Evolutionary conservation across 92 coral and sea anemone species (phyloP).

Genomic region (Micromussa lordhowensis): DNA sequence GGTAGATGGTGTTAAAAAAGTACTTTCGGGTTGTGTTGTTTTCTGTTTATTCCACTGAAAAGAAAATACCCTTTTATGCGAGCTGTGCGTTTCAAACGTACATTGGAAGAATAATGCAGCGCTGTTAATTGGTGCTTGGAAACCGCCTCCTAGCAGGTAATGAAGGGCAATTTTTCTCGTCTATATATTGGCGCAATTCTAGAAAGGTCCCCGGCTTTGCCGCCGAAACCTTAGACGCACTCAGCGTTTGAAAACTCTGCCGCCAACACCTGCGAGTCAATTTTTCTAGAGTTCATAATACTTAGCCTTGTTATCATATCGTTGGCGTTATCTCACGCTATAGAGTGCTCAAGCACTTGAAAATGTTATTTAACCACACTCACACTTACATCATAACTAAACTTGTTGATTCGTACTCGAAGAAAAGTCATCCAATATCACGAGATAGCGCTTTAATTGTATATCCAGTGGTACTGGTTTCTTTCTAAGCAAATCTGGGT

Average conservation of each 20-base stretch:
- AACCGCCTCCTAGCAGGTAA: background rate
- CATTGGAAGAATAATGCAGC: background rate
- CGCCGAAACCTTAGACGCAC: background rate
- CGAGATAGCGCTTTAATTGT: background rate
- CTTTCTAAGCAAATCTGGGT: background rate
- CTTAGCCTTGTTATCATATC: constrained; percentile 23
- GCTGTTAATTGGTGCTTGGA: background rate
- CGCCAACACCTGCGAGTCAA: constrained; percentile 36
- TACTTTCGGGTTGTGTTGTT: background rate
- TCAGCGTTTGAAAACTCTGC: background rate
- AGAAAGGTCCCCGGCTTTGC: background rate
- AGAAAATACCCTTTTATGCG: background rate
- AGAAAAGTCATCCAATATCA: background rate
- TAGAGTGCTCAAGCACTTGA: background rate
- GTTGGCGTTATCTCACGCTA: background rate
- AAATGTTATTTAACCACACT: constrained; percentile 5
- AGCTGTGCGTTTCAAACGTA: background rate
- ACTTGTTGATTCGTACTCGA: background rate
- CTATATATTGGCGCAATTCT: background rate
- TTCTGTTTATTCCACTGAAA: background rate
- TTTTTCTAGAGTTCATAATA: background rate
- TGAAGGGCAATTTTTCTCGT: background rate
- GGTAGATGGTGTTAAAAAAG: background rate
- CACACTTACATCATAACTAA: background rate
- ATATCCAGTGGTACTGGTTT: background rate